These are phyloP conservation scores for Buteo buteo DNA, from an alignment of 2,113 vertebrate species.

Conservation along the genomic window DNA sequence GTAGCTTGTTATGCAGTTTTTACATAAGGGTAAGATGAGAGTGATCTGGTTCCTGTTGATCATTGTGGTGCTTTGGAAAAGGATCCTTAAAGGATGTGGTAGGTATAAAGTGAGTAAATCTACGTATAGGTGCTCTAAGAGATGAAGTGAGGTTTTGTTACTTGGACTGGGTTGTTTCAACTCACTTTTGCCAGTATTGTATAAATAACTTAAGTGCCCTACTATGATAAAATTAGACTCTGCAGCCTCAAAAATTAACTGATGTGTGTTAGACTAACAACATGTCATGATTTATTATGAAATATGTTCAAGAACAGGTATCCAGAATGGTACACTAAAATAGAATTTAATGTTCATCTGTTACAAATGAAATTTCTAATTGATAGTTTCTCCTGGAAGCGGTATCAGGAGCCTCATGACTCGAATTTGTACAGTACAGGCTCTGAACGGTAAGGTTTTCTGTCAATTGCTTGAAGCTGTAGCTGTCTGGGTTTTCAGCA, in stretches of 20 bases:
- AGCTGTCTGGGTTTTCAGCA: constrained; percentile 48
- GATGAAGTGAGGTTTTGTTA: not conserved
- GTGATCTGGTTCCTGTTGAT: not conserved
- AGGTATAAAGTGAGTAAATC: not conserved
- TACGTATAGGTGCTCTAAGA: not conserved
- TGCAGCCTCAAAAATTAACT: not conserved
- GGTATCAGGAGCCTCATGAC: constrained; percentile 21
- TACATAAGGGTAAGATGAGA: not conserved
- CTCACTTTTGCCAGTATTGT: not conserved
- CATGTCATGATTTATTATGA: not conserved
- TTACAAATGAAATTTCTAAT: constrained; percentile 43
- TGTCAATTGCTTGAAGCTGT: constrained; percentile 38
- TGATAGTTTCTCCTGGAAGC: constrained; percentile 45
- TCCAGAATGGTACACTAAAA: not conserved
- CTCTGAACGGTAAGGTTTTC: constrained; percentile 57
- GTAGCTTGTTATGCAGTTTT: not conserved
- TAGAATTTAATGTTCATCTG: not conserved
- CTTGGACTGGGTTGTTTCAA: not conserved
- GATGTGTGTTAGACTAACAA: not conserved
- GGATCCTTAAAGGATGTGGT: not conserved
- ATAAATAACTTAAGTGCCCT: not conserved
- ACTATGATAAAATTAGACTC: not conserved
- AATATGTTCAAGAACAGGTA: not conserved
- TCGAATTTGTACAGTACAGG: constrained; percentile 30
- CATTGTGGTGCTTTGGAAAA: not conserved